Percentiles rank a stretch among this genome's conserved stretches.
Conservation (phyloP, 2,797 vertebrate species). For the Coregonus suidteri region DNA sequence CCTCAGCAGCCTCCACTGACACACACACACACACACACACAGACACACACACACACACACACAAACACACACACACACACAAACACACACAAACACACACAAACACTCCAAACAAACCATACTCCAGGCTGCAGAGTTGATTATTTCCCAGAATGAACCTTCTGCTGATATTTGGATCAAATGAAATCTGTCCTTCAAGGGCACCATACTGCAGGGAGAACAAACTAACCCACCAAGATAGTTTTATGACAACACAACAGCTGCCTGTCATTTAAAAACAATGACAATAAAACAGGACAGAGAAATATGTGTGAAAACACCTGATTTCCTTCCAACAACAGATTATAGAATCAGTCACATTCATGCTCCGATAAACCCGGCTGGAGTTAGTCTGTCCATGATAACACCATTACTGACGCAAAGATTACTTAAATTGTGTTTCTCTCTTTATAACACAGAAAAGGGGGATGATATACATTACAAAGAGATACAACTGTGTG, state of each 20-base stretch:
- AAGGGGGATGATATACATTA: background rate
- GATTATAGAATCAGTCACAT: background rate
- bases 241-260: slow-evolving; percentile 36
- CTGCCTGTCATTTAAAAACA: slow-evolving; percentile 42
- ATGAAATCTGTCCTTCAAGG: slow-evolving; percentile 41
- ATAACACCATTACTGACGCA: background rate
- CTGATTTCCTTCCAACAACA: background rate
- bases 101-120: background rate
- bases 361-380: background rate
- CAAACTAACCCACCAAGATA: slow-evolving; percentile 22
- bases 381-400: background rate
- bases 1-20: slow-evolving; percentile 9
- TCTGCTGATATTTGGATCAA: slow-evolving; percentile 26
- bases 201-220: slow-evolving; percentile 19
- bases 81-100: background rate
- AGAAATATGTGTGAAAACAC: too few relatives aligned
- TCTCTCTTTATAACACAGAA: background rate
- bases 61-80: too few relatives aligned
- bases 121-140: slow-evolving; percentile 2
- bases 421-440: background rate
- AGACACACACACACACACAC: too few relatives aligned
- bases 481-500: too few relatives aligned
- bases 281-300: slow-evolving; percentile 36
- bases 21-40: slow-evolving; percentile 11
- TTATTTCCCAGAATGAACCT: slow-evolving; percentile 10